Evolutionary conservation across 2,113 vertebrate genomes (phyloP).

Genomic region (Eidolon helvum): DNA sequence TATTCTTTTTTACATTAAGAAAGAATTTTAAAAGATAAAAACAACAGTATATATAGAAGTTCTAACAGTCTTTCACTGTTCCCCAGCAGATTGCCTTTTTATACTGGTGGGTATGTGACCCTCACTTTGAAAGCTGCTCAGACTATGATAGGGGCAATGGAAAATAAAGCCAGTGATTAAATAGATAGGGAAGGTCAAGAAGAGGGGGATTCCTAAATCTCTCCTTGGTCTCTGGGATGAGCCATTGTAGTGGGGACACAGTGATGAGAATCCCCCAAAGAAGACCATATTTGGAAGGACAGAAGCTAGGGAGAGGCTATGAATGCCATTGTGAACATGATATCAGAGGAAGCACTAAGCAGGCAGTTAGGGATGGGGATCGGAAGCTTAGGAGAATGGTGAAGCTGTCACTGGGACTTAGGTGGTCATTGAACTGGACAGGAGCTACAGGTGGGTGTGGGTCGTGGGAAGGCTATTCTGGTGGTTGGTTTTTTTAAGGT

Average conservation of each 20-base stretch:
- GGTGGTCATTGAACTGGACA: background rate
- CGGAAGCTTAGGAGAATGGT: background rate
- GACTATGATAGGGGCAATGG: background rate
- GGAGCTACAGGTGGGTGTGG: background rate
- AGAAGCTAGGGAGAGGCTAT: background rate
- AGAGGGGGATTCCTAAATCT: background rate
- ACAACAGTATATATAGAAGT: background rate
- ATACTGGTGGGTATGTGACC: background rate
- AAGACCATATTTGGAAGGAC: background rate
- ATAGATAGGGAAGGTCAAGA: background rate
- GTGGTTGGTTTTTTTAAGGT: background rate
- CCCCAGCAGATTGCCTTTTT: background rate
- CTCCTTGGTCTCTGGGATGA: background rate
- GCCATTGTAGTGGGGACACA: background rate
- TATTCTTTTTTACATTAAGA: background rate
- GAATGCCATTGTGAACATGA: background rate
- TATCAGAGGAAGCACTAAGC: background rate
- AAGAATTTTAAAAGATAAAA: background rate
- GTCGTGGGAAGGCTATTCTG: background rate
- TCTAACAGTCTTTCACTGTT: background rate
- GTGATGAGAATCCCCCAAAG: background rate
- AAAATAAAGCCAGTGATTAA: background rate
- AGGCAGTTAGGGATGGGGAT: background rate
- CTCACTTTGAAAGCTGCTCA: background rate
- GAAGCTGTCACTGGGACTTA: background rate